These are phyloP conservation scores for Ctenoplectra terminalis DNA, from an alignment of 1,140 invertebrate species.

Conservation along the genomic window DNA sequence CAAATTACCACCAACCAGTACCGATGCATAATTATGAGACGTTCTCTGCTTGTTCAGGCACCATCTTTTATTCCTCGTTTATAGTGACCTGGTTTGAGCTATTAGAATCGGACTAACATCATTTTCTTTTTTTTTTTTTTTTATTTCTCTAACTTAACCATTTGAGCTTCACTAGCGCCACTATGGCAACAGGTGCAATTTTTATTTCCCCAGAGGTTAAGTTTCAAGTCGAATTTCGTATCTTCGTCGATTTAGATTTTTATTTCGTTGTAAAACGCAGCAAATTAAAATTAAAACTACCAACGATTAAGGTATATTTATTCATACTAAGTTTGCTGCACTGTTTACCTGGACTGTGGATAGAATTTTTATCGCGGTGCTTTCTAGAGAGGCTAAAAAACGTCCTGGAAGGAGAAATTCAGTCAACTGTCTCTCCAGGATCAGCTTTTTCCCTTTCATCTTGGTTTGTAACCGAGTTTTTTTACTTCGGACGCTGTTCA, in stretches of 20 bases:
- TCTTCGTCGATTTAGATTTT: too few relatives aligned
- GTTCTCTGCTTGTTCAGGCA: not conserved
- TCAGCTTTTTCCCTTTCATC: not conserved
- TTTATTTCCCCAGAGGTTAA: too few relatives aligned
- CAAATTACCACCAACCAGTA: not conserved
- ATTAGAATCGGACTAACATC: too few relatives aligned
- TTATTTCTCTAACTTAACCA: too few relatives aligned
- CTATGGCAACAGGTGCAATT: too few relatives aligned
- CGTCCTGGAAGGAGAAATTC: constrained; percentile 10
- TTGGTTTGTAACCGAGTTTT: not conserved
- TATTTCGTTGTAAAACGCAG: too few relatives aligned
- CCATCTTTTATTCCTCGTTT: not conserved
- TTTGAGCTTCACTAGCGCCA: too few relatives aligned
- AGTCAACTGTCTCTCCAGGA: not conserved
- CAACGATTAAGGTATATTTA: too few relatives aligned
- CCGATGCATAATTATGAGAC: constrained; percentile 30
- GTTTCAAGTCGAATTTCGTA: too few relatives aligned
- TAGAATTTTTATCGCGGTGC: not conserved
- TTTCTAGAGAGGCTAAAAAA: constrained; percentile 23
- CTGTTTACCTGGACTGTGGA: too few relatives aligned
- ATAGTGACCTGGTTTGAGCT: not conserved
- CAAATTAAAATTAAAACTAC: too few relatives aligned
- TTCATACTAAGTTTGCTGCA: not conserved
- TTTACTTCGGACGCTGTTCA: not conserved
- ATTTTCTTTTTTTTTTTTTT: too few relatives aligned